A percentile compares a stretch with the other conserved stretches of the same genome.
These are phyloP conservation scores for Tetramorium parvispinum DNA, from an alignment of 1,140 invertebrate species.

Conservation along the genomic window DNA sequence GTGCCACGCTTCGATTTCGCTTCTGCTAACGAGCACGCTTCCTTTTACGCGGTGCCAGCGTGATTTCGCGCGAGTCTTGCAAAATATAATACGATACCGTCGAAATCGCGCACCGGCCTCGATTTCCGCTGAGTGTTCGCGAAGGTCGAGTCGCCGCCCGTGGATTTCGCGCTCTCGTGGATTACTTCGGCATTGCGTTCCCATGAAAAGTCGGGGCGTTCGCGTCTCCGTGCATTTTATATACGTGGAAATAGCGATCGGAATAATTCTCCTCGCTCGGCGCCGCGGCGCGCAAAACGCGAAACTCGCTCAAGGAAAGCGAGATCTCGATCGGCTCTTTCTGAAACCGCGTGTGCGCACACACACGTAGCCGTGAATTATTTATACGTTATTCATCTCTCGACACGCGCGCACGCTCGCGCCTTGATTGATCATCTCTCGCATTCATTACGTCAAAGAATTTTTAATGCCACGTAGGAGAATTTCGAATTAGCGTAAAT, in stretches of 20 bases:
- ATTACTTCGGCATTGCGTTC: neutral
- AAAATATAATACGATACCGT: slow-evolving; percentile 3
- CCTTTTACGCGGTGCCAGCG: neutral
- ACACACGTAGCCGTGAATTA: neutral
- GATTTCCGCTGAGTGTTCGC: slow-evolving; percentile 1
- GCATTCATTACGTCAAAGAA: neutral
- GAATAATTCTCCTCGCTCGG: slow-evolving; percentile 8
- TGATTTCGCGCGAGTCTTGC: neutral
- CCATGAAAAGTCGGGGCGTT: neutral
- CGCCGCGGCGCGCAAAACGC: no score
- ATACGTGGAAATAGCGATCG: slow-evolving; percentile 15
- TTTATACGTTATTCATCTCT: slow-evolving; percentile 42
- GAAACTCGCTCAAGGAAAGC: slow-evolving; percentile 51
- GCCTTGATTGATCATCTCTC: neutral
- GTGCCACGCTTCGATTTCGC: neutral
- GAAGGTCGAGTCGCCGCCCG: neutral
- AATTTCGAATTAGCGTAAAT: neutral
- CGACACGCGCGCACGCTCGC: neutral
- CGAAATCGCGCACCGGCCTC: neutral
- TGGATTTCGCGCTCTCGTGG: neutral
- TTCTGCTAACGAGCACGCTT: neutral
- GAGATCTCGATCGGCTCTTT: slow-evolving; percentile 39
- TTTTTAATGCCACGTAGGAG: neutral
- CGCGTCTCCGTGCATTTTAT: neutral
- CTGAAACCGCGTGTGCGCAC: neutral